Base-by-base conservation (phyloP, 2,113 vertebrate species). In the Rallus limicola region DNA sequence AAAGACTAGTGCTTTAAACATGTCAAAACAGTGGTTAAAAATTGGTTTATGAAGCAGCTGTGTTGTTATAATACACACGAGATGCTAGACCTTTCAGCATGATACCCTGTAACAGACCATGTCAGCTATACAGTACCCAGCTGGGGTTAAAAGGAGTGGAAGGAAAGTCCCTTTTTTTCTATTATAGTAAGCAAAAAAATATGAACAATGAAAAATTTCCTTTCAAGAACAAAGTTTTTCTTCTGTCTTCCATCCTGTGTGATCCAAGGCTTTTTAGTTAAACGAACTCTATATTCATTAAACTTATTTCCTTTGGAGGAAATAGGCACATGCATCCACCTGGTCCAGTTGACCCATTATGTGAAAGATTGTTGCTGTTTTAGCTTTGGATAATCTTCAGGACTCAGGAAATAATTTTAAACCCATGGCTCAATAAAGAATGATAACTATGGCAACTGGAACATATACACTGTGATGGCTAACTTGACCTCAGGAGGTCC, bases 281-380 rank as follows among this genome's bases (percentile, higher is more conserved):
- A 94, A 88, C 88, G 16, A 92, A 87, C n/a, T 92, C 70, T 69
- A 74, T 74, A 88, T 95, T 93, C 67, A 96, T 97, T 96, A 94
- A 92, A 92, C 82, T 95, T 96, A 95, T 88, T 98, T 98, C 97
- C 97, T 98, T 68, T 95, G 48, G 90, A 95, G 96, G 97, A 98
- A 97, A 97, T 96, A 94, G 87, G 82, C 75, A 81, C 62, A 76
- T 80, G 82, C 65, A 92, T 80, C 79, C 95, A 97, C 93, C 95
- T 97, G 94, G 86, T 72, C 90, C 72, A 91, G 55, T 68, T 84
- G 82, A 95, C 74, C 92, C 94, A 85, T 95, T 94, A 95, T 82
- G 88, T 86, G 78, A 90, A 95, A 92, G 87, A 65, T 69, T 95
- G 84, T 87, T 96, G 71, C 82, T 97, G 74, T 81, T 97, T 93